Percentiles rank a stretch among this genome's conserved stretches.
Conservation (phyloP, 2,113 vertebrate genomes). For the Phoenicopterus ruber region DNA sequence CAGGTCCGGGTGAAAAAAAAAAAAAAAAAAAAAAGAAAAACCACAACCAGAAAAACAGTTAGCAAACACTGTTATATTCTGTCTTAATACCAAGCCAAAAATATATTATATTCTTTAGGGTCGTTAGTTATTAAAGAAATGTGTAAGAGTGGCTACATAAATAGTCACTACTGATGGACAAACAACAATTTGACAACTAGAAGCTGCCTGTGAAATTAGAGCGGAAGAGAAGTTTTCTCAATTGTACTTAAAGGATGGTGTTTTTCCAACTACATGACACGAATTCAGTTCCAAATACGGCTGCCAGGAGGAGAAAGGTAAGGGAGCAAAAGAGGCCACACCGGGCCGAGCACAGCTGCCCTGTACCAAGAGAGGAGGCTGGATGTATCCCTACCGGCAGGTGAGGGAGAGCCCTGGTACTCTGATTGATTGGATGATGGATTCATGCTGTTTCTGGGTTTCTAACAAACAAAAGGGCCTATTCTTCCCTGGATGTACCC, state of each 20-base stretch:
- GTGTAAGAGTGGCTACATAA: background rate
- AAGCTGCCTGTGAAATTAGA: background rate
- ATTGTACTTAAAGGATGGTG: background rate
- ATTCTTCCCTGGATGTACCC: slow-evolving; percentile 66
- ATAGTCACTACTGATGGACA: background rate
- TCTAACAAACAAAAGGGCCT: slow-evolving; percentile 61
- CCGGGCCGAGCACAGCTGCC: background rate
- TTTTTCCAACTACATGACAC: background rate
- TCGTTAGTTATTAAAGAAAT: background rate
- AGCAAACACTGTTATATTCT: background rate
- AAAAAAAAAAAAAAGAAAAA: too few relatives aligned
- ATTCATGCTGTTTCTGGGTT: slow-evolving; percentile 63
- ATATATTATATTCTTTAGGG: background rate
- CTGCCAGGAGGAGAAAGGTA: background rate
- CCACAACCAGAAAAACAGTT: background rate
- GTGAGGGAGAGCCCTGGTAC: slow-evolving; percentile 51
- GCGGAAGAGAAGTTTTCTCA: background rate
- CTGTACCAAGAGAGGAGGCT: background rate
- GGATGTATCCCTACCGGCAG: slow-evolving; percentile 31
- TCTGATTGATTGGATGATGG: slow-evolving; percentile 67
- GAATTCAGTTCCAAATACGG: background rate
- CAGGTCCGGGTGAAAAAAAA: background rate
- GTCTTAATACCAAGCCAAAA: background rate
- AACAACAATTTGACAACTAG: background rate
- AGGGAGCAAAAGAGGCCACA: background rate